phyloP scores from a whole-genome alignment of 2,888 invertebrate genomes.

The Pocota personata region DNA sequence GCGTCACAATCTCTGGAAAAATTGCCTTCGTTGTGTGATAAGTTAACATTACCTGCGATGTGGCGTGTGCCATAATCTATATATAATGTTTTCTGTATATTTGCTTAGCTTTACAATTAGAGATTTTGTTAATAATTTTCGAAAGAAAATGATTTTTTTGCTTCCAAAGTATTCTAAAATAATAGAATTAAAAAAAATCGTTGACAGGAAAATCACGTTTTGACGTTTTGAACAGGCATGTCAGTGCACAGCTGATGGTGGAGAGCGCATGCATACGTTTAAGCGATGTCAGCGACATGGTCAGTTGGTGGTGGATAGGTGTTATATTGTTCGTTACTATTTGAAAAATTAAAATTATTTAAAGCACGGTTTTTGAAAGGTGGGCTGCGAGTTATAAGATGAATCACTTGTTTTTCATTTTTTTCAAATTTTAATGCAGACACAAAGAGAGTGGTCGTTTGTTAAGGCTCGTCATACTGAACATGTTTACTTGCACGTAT shows the following conservation, averaged over 20 bases:
- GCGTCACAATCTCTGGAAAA: conserved; percentile 78
- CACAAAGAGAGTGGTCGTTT: no score
- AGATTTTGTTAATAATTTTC: conserved; percentile 5
- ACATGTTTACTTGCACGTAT: no score
- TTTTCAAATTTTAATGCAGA: no score
- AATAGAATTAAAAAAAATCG: conserved; percentile 5
- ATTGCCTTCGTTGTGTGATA: neutral
- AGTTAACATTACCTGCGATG: conserved; percentile 78
- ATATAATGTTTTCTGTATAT: neutral
- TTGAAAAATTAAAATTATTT: neutral
- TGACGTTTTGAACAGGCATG: conserved; percentile 48
- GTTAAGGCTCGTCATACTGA: no score
- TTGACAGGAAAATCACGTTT: conserved; percentile 53
- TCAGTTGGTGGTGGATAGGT: neutral
- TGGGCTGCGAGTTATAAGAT: no score
- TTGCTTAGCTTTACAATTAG: neutral
- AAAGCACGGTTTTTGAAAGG: neutral
- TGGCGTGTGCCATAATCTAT: conserved; percentile 79
- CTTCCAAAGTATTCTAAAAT: conserved; percentile 5
- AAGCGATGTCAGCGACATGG: neutral
- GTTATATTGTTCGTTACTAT: neutral
- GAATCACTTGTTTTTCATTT: no score
- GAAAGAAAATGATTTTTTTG: neutral
- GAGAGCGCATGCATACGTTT: neutral
- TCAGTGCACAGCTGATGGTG: conserved; percentile 10